phyloP scores from a whole-genome alignment of 2,888 invertebrate species.

The Bursaphelenchus okinawaensis region DNA sequence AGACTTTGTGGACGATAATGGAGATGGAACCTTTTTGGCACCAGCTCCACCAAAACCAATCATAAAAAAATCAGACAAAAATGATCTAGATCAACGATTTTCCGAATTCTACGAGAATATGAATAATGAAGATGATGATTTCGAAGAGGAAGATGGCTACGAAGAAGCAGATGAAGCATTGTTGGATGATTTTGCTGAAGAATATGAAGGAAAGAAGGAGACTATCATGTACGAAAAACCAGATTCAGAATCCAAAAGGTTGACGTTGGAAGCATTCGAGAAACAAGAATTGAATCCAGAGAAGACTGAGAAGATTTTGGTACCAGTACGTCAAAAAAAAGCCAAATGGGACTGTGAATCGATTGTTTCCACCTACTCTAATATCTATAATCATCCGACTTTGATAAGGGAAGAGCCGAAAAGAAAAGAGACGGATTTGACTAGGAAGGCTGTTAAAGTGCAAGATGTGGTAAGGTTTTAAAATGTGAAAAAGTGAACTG shows the following conservation, averaged over 20 bases:
- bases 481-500: background rate
- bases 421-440: conserved; percentile 12
- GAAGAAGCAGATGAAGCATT: conserved; percentile 1
- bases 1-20: background rate
- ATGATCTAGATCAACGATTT: conserved; percentile 16
- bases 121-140: conserved; percentile 32
- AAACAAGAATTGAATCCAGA: conserved; percentile 13
- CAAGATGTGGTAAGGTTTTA: conserved; percentile 10
- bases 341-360: conserved; percentile 53
- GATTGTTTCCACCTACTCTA: conserved; percentile 72
- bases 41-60: background rate
- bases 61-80: conserved; percentile 9
- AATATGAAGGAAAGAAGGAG: conserved; percentile 18
- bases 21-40: background rate
- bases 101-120: conserved; percentile 25
- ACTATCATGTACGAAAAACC: conserved; percentile 18
- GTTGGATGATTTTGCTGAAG: conserved; percentile 8
- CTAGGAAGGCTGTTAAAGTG: conserved; percentile 17
- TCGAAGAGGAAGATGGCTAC: conserved; percentile 12
- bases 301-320: conserved; percentile 19
- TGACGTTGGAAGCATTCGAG: conserved; percentile 26
- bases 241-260: conserved; percentile 48
- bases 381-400: conserved; percentile 84
- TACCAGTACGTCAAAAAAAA: conserved; percentile 17
- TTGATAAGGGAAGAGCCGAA: conserved; percentile 66